Evolutionary conservation across 2,797 vertebrate genomes (phyloP).

Genomic region (Cyprinodon diabolis): DNA sequence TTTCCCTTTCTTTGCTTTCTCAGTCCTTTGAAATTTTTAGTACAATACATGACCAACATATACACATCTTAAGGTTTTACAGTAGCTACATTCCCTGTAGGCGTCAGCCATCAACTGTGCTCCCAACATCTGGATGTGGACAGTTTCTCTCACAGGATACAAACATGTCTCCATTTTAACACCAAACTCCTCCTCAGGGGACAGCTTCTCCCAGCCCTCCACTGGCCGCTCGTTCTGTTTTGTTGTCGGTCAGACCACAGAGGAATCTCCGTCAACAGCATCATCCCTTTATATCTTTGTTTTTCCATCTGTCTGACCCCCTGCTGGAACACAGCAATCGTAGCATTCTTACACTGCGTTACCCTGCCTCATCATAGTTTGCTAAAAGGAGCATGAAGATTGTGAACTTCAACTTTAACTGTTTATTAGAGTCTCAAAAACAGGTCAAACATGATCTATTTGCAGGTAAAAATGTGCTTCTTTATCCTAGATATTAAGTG

Average conservation of each 20-base stretch:
- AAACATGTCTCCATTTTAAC: slow-evolving; percentile 54
- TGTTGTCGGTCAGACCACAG: slow-evolving; percentile 26
- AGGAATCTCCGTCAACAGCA: slow-evolving; percentile 39
- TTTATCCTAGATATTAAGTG: slow-evolving; percentile 10
- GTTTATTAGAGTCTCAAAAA: slow-evolving; percentile 28
- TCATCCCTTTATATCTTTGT: slow-evolving; percentile 35
- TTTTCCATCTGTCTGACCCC: slow-evolving; percentile 34
- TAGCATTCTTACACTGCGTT: slow-evolving; percentile 21
- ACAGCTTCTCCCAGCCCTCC: slow-evolving; percentile 18
- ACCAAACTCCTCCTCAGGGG: slow-evolving; percentile 33
- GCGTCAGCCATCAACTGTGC: slow-evolving; percentile 57
- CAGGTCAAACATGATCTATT: slow-evolving; percentile 32
- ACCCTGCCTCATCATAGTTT: slow-evolving; percentile 10
- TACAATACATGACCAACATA: slow-evolving; percentile 55
- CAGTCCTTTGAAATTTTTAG: slow-evolving; percentile 78
- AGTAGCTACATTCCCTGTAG: slow-evolving; percentile 40
- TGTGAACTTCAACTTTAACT: background rate
- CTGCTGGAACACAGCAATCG: slow-evolving; percentile 12
- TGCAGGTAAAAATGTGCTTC: background rate
- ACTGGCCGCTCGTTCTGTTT: slow-evolving; percentile 38
- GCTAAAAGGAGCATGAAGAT: slow-evolving; percentile 23
- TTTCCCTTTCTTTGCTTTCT: slow-evolving; percentile 75
- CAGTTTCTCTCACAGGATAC: slow-evolving; percentile 53
- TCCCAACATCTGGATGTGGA: slow-evolving; percentile 67
- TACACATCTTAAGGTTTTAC: slow-evolving; percentile 41